Conservation (phyloP, 2,113 vertebrate species). For the Catharus minimus region DNA sequence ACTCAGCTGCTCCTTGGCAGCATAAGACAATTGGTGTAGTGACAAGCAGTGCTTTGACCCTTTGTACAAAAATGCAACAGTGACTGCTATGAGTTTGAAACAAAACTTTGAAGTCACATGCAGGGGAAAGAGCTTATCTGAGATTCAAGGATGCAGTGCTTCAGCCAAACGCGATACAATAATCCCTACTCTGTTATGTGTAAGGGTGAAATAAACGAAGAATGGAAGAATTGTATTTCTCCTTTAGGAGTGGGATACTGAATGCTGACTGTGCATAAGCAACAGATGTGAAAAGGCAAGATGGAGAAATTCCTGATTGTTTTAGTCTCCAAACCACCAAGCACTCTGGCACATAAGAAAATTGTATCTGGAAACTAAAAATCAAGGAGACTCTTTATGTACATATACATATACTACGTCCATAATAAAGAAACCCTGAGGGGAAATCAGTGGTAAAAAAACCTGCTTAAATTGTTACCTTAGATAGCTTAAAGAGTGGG, state of each 20-base stretch:
- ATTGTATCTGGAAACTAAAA: background rate
- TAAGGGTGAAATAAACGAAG: background rate
- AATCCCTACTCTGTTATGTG: background rate
- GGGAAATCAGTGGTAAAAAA: background rate
- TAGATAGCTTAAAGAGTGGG: background rate
- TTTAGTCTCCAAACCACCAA: background rate
- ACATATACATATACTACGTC: background rate
- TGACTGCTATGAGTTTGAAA: background rate
- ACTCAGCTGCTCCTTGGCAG: background rate
- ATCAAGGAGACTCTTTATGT: background rate
- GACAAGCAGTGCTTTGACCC: background rate
- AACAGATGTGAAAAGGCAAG: background rate
- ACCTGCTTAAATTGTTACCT: background rate
- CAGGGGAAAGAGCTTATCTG: background rate
- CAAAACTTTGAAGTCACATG: background rate
- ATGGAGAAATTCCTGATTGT: background rate
- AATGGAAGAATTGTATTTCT: background rate
- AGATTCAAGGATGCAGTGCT: background rate
- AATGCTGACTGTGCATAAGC: background rate
- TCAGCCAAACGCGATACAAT: background rate
- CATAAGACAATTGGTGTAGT: background rate
- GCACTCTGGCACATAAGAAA: background rate
- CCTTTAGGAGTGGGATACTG: background rate
- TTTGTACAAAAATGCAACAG: background rate
- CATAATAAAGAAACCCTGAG: background rate